Base-by-base conservation (phyloP, 2,113 vertebrate species). In the Cichladusa arquata region DNA sequence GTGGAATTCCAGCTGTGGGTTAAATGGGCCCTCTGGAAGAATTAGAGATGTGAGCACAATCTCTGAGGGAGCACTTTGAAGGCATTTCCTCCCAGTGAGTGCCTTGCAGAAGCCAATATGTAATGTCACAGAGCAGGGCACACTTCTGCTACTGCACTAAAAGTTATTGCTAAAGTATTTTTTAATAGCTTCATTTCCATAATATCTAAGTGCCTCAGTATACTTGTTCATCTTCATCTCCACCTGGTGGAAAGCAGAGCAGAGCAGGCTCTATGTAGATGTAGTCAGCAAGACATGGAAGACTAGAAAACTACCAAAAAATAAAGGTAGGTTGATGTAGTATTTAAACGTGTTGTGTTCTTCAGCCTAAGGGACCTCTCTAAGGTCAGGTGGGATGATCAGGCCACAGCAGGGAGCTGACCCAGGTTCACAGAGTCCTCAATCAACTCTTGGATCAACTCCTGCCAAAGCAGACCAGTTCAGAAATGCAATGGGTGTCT, bases 271-370 rank as follows among this genome's bases (percentile, higher is more conserved):
- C 51, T 51, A 7, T 34, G 51, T 34, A 71, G 45, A 34, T 4
- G 0, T 14, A 62, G 24, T 38, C 11, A 31, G 34, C 67, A 60
- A 47, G 50, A 66, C 0, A 0, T 5, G 65, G 58, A 56, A 65
- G 28, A 44, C 20, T 48, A 33, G 67, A 69, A 86, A 44, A 31
- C 24, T 65, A 11, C 45, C 0, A 2, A 5, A 73, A 36, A 81
- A 28, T 26, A 19, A 70, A 54, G 36, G 67, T 14, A 61, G 9
- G 16, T 15, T 62, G 54, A 28, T 60, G 31, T 7, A 38, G 24
- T 60, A 34, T n/a, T 56, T 40, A 58, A 66, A 22, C 36, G 40
- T 14, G 19, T 42, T 0, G 11, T 69, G 62, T 77, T 70, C 47
- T 67, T 67, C 57, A 62, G 48, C 38, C 65, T 53, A 2, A 54